Conservation (phyloP, 2,113 vertebrate species). For the Okapia johnstoni region DNA sequence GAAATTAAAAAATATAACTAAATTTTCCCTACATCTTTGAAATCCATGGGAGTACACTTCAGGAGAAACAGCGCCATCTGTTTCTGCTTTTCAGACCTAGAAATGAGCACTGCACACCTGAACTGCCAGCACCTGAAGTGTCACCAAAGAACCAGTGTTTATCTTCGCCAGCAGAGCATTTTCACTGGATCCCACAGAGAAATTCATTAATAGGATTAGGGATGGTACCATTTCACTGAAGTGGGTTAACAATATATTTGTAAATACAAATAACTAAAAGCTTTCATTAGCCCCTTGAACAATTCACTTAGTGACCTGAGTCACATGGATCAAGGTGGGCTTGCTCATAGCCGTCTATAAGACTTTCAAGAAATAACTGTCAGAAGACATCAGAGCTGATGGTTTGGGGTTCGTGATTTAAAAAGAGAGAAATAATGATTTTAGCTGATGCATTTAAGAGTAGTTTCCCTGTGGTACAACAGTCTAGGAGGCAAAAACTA, state of each 20-base stretch:
- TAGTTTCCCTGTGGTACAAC: neutral
- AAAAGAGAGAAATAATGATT: neutral
- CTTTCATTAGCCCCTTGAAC: neutral
- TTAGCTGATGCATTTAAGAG: neutral
- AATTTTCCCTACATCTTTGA: neutral
- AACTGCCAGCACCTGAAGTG: neutral
- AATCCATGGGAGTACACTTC: neutral
- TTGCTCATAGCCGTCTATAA: neutral
- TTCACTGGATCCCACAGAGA: neutral
- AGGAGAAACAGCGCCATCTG: neutral
- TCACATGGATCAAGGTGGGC: neutral
- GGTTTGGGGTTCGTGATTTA: neutral
- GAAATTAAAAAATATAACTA: conserved; percentile 28
- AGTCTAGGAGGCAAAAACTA: neutral
- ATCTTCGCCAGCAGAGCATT: neutral
- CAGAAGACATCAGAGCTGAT: neutral
- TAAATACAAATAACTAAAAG: neutral
- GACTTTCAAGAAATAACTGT: neutral
- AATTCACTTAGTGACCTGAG: neutral
- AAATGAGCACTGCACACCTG: neutral
- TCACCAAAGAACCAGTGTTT: neutral
- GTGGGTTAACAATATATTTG: neutral
- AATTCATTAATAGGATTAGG: neutral
- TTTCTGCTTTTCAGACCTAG: neutral
- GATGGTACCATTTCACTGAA: neutral